These are phyloP conservation scores for Thermophis baileyi DNA, from an alignment of 2,113 vertebrate species.

Conservation along the genomic window DNA sequence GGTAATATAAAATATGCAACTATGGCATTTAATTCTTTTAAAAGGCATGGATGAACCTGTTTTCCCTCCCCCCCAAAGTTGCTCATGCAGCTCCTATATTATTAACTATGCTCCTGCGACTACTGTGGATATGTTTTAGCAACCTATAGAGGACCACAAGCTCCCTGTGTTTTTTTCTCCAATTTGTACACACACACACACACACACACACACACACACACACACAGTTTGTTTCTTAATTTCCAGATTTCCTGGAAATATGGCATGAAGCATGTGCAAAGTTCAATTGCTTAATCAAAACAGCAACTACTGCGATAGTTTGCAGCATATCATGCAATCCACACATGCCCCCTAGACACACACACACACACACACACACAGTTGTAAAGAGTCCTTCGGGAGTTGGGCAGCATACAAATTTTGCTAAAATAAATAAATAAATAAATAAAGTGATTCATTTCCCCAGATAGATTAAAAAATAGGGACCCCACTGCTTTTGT, in stretches of 20 bases:
- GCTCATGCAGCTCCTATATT: not conserved
- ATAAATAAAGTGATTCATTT: not conserved
- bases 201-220: too few species aligned
- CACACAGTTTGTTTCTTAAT: not conserved
- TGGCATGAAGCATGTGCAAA: not conserved
- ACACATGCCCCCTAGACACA: not conserved
- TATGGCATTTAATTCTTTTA: not conserved
- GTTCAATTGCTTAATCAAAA: not conserved
- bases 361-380: not conserved
- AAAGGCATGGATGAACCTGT: not conserved
- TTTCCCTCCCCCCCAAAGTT: rapidly evolving
- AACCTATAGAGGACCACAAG: not conserved
- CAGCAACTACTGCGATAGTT: not conserved
- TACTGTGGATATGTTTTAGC: not conserved
- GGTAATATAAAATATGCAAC: not conserved
- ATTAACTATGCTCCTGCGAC: not conserved
- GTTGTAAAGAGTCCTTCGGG: too few species aligned
- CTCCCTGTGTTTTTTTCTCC: not conserved
- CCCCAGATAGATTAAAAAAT: not conserved
- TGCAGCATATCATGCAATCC: not conserved
- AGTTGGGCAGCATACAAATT: too few species aligned
- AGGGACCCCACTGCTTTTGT: not conserved
- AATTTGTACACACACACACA: not conserved
- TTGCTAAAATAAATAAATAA: too few species aligned
- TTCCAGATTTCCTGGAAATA: not conserved